Evolutionary conservation across 2,113 vertebrate species (phyloP).

Genomic region (Leptobrachium ailaonicum): DNA sequence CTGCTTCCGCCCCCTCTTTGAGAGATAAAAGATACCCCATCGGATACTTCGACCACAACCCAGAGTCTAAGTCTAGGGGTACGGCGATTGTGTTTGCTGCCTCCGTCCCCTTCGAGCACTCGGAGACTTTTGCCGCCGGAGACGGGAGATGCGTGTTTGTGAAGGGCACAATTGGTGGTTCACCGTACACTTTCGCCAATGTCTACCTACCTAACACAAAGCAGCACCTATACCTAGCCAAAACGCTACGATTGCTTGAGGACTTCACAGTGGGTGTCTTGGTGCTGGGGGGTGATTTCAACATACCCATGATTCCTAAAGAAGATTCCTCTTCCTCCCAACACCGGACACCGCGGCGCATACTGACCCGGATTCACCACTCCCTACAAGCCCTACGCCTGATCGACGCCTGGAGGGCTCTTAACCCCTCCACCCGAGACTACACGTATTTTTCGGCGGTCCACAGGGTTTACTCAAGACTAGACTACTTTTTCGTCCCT

Average conservation of each 20-base stretch:
- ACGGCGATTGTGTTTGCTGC: not conserved
- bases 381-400: no score
- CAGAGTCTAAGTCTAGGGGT: not conserved
- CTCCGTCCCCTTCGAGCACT: not conserved
- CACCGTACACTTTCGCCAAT: not conserved
- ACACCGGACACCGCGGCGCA: no score
- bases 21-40: not conserved
- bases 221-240: no score
- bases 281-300: no score
- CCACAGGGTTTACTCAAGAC: not conserved
- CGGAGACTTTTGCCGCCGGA: not conserved
- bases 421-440: not conserved
- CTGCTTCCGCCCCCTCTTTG: not conserved
- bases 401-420: not conserved
- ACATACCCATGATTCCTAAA: no score
- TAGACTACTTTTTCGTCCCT: not conserved
- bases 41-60: not conserved
- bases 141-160: not conserved
- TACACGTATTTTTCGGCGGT: not conserved
- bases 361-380: no score
- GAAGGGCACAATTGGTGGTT: not conserved
- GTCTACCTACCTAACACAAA: not conserved
- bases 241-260: no score
- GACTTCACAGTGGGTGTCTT: no score
- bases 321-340: no score